phyloP scores from a whole-genome alignment of 2,113 vertebrate species.

The Phrynosoma blainvillii region DNA sequence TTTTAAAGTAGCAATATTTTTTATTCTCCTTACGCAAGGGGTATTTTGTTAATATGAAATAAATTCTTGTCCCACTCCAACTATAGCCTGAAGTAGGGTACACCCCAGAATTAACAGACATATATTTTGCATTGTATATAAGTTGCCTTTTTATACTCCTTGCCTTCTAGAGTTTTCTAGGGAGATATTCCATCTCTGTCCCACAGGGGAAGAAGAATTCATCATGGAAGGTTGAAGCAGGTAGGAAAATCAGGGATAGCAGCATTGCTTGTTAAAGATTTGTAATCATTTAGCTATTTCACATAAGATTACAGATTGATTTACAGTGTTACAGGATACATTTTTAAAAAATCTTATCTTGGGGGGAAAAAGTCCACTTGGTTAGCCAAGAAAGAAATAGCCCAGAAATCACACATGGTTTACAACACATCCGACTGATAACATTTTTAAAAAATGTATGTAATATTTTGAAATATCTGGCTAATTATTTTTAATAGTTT shows the following conservation, averaged over 20 bases:
- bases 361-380: constrained; percentile 33
- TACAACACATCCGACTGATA: constrained; percentile 77
- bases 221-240: no score
- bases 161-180: background rate
- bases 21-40: no score
- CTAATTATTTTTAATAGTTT: constrained; percentile 85
- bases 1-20: no score
- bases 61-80: no score
- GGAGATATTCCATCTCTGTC: no score
- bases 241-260: background rate
- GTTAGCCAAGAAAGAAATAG: constrained; percentile 57
- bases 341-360: constrained; percentile 13
- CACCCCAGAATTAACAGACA: no score
- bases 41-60: no score
- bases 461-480: constrained; percentile 85
- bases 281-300: constrained; percentile 41
- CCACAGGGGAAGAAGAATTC: background rate
- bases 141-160: background rate
- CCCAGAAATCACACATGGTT: constrained; percentile 77
- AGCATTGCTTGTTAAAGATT: constrained; percentile 41
- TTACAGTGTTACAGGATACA: constrained; percentile 58
- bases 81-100: no score
- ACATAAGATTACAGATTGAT: constrained; percentile 55
- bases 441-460: constrained; percentile 75
- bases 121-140: no score